Percentiles rank a stretch among this genome's conserved stretches.
Evolutionary conservation across 2,113 vertebrate species (phyloP).

Genomic region (Centrocercus urophasianus): DNA sequence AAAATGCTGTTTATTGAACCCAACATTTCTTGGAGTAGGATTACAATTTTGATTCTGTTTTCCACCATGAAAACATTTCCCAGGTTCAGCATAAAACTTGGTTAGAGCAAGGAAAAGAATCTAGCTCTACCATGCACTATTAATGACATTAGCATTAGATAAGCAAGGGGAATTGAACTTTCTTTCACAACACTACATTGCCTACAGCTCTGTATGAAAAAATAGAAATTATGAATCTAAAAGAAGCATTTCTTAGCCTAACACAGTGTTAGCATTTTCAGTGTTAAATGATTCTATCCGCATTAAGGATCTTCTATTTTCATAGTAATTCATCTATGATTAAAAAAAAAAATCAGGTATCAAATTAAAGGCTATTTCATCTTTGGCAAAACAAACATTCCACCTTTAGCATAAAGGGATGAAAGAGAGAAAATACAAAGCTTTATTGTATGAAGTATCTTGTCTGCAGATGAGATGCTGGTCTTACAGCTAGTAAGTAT

Average conservation of each 20-base stretch:
- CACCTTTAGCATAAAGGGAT: neutral
- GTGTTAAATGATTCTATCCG: neutral
- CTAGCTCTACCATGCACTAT: neutral
- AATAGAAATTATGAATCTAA: neutral
- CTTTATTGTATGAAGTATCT: neutral
- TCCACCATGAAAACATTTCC: neutral
- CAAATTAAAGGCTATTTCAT: neutral
- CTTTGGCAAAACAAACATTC: neutral
- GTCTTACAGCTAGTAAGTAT: neutral
- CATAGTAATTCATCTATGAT: neutral
- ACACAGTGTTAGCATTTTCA: neutral
- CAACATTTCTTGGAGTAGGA: neutral
- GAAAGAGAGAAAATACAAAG: neutral
- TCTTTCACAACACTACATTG: neutral
- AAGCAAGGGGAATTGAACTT: neutral
- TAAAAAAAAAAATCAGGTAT: neutral
- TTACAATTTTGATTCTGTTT: neutral
- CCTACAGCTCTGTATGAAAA: neutral
- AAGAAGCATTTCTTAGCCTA: neutral
- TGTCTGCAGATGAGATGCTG: neutral
- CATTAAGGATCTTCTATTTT: neutral
- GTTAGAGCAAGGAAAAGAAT: neutral
- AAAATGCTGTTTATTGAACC: neutral
- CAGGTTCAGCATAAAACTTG: neutral
- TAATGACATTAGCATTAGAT: neutral